These are phyloP conservation scores for Tenodera sinensis DNA, from an alignment of 2,888 invertebrate genomes.

Conservation along the genomic window DNA sequence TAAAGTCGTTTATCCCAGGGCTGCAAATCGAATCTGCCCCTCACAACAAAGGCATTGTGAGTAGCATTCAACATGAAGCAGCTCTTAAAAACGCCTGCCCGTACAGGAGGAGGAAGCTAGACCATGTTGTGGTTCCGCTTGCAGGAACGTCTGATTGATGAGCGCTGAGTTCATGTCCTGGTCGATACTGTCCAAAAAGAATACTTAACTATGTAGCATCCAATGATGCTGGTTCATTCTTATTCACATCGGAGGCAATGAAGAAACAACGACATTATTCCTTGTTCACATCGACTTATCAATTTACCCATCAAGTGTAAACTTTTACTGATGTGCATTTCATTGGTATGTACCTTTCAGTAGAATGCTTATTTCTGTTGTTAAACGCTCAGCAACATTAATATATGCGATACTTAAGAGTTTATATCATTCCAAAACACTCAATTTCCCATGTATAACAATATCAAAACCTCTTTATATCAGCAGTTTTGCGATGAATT, in stretches of 20 bases:
- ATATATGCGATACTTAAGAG: no score
- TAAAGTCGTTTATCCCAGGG: background rate
- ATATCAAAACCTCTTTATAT: no score
- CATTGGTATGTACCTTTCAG: no score
- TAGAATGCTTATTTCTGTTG: no score
- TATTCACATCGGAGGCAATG: background rate
- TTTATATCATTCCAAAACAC: no score
- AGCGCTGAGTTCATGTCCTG: background rate
- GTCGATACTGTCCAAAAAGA: background rate
- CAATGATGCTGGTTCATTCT: background rate
- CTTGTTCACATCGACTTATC: no score
- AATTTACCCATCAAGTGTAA: no score
- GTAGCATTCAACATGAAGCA: background rate
- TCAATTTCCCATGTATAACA: no score
- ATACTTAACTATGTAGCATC: background rate
- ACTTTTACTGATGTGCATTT: no score
- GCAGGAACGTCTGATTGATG: constrained; percentile 13
- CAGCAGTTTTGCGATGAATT: no score
- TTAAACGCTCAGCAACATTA: no score
- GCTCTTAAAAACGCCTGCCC: background rate
- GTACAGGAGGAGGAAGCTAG: background rate
- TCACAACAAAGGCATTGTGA: background rate
- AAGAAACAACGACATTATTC: background rate
- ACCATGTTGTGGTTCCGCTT: constrained; percentile 8
- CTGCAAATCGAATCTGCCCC: background rate